A percentile compares a stretch with the other conserved stretches of the same genome.
Evolutionary conservation across 2,888 invertebrate genomes (phyloP).

Genomic region (Ectemnius cavifrons): DNA sequence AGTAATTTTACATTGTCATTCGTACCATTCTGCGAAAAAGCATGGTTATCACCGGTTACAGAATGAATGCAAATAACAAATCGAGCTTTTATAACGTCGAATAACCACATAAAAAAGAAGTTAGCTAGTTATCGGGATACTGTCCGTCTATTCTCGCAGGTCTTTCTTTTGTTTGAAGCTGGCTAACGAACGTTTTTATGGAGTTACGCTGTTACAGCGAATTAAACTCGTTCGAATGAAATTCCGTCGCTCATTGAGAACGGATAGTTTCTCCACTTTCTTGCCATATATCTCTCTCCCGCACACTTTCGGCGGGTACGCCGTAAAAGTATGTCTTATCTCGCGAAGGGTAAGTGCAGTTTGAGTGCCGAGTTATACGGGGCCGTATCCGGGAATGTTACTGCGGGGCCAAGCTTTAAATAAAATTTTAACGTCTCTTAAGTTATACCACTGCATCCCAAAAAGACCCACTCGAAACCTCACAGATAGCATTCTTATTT

Average conservation of each 20-base stretch:
- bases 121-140: too few species aligned
- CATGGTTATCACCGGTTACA: too few species aligned
- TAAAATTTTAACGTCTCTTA: conserved; percentile 44
- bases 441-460: conserved; percentile 18
- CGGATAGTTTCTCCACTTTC: conserved; percentile 29
- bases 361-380: conserved; percentile 38
- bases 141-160: too few species aligned
- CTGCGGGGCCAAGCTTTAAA: conserved; percentile 34
- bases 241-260: conserved; percentile 19
- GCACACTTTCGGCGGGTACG: conserved; percentile 3
- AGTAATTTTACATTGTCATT: too few species aligned
- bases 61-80: too few species aligned
- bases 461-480: too few species aligned
- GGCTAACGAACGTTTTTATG: too few species aligned
- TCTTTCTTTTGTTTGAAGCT: too few species aligned
- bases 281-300: conserved; percentile 28
- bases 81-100: too few species aligned
- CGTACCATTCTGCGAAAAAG: too few species aligned
- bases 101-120: too few species aligned
- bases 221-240: conserved; percentile 31
- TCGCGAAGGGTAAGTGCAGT: conserved; percentile 39
- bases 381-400: conserved; percentile 39
- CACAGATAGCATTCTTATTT: too few species aligned
- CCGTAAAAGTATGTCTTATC: conserved; percentile 53
- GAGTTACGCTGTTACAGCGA: background rate